Percentiles rank a stretch among this genome's conserved stretches.
phyloP scores from a whole-genome alignment of 2,797 vertebrate species.

The Helostoma temminkii region DNA sequence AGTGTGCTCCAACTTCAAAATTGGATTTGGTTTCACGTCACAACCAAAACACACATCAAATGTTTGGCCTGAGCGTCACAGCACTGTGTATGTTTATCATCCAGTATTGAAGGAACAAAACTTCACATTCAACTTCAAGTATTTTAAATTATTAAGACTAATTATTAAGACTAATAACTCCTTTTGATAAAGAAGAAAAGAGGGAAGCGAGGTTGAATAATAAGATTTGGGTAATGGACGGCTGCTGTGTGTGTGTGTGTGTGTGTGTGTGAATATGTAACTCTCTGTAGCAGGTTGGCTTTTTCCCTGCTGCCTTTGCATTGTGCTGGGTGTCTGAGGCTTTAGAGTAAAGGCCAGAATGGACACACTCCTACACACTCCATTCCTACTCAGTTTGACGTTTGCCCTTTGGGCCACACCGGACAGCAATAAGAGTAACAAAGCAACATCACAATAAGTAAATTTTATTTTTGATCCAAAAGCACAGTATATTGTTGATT shows the following conservation, averaged over 20 bases:
- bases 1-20: not conserved
- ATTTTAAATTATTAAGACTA: too few relatives aligned
- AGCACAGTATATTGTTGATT: constrained; percentile 66
- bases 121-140: too few relatives aligned
- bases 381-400: constrained; percentile 56
- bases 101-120: too few relatives aligned
- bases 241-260: constrained; percentile 24
- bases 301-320: constrained; percentile 47
- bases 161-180: too few relatives aligned
- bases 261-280: constrained; percentile 17
- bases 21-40: not conserved
- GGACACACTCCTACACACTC: constrained; percentile 47
- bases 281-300: constrained; percentile 22
- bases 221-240: constrained; percentile 58
- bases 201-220: constrained; percentile 38
- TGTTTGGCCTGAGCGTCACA: constrained; percentile 32
- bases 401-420: constrained; percentile 66
- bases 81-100: too few relatives aligned
- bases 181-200: constrained; percentile 55
- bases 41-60: not conserved
- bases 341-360: constrained; percentile 31
- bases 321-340: constrained; percentile 40
- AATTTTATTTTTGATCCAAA: constrained; percentile 67
- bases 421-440: constrained; percentile 56
- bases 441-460: constrained; percentile 63